A percentile compares a stretch with the other conserved stretches of the same genome.
Conservation (phyloP, 2,888 invertebrate species). For the Trichopria drosophilae region DNA sequence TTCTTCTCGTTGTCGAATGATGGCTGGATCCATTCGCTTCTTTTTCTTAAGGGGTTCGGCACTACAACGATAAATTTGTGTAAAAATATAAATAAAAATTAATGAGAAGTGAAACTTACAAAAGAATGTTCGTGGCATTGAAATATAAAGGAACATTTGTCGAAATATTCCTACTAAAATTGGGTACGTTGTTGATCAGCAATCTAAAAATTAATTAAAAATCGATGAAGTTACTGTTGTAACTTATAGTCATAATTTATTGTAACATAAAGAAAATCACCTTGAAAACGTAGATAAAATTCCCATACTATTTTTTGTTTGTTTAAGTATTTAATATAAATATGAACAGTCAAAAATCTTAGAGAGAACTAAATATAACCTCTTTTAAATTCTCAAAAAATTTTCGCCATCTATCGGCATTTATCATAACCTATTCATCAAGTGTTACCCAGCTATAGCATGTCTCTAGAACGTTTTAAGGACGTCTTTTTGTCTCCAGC, state of each 20-base stretch:
- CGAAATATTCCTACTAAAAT: conserved; percentile 46
- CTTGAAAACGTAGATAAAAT: conserved; percentile 43
- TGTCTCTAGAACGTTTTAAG: no score
- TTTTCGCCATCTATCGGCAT: no score
- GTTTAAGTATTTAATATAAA: no score
- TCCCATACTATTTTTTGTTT: no score
- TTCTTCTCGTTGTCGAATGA: conserved; percentile 80
- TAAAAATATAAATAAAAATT: conserved; percentile 4
- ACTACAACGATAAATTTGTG: no score
- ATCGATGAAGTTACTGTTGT: no score
- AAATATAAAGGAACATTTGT: conserved; percentile 51
- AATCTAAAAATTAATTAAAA: conserved; percentile 39
- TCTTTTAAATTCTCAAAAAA: no score
- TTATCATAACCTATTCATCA: no score
- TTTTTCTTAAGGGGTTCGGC: conserved; percentile 91
- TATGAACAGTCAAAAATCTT: no score
- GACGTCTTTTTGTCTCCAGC: no score
- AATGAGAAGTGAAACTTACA: conserved; percentile 46
- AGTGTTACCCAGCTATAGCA: no score
- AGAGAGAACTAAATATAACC: no score
- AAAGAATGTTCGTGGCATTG: conserved; percentile 51
- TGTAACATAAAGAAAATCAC: conserved; percentile 32
- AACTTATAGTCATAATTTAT: neutral
- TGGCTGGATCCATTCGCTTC: conserved; percentile 79
- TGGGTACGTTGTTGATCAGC: conserved; percentile 30